Evolutionary conservation across 2,797 vertebrate genomes (phyloP).

Genomic region (Gadopsis marmoratus): DNA sequence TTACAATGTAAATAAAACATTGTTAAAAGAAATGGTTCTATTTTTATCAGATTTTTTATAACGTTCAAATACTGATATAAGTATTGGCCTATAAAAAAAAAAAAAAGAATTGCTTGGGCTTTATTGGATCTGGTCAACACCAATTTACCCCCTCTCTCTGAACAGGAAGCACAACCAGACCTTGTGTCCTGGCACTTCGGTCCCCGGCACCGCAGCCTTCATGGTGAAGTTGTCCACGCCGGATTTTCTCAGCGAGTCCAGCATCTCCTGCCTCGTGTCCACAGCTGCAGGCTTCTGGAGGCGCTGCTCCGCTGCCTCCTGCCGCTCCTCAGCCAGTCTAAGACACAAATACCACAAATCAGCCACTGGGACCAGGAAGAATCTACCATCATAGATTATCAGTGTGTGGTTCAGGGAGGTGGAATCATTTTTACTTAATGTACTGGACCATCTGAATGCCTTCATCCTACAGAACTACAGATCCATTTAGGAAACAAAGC

Average conservation of each 20-base stretch:
- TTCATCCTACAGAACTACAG: neutral
- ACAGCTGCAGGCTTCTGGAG: constrained; percentile 64
- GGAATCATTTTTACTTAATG: neutral
- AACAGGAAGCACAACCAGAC: constrained; percentile 62
- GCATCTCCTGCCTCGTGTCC: constrained; percentile 61
- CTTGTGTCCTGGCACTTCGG: constrained; percentile 93
- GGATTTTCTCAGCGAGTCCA: constrained; percentile 84
- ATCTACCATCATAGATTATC: neutral
- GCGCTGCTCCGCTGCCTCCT: constrained; percentile 76
- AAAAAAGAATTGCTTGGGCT: no score
- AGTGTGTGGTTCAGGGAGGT: neutral
- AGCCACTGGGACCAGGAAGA: neutral
- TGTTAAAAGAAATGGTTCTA: no score
- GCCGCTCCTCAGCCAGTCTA: constrained; percentile 90
- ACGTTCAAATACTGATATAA: neutral
- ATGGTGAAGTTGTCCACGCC: constrained; percentile 90
- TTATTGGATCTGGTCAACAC: no score
- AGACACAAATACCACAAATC: constrained; percentile 19
- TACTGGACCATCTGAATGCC: neutral
- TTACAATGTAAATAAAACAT: neutral
- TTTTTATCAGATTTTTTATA: no score
- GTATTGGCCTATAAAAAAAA: no score
- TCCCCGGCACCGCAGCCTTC: constrained; percentile 95
- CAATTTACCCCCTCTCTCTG: neutral
- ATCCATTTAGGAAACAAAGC: neutral